Base-by-base conservation (phyloP, 2,113 vertebrate genomes). In the Callionymus lyra region DNA sequence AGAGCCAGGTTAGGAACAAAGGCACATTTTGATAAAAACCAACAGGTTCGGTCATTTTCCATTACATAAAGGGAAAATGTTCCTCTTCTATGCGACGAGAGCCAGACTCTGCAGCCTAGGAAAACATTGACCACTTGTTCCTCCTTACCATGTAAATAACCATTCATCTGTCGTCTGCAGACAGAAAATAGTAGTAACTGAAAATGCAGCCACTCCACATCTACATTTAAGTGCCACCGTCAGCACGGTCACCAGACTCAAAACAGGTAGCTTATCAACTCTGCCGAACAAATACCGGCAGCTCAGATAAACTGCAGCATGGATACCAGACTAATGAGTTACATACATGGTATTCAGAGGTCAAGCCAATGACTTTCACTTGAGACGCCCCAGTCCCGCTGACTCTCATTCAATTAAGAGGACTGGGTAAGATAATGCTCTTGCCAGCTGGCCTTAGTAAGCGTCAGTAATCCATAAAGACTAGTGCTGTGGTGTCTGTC, bases 291-390 rank as follows among this genome's bases (percentile, higher is more conserved):
- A 74, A 68, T 34, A 68, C 41, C 35, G 50, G 54, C 50, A 6
- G 51, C 51, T 31, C 6, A 72, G 67, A 71, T 68, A 68, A 69
- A 70, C 39, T 48, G 44, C 21, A 9, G 3, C 56, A 33, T 44
- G 60, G 66, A 72, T 63, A 70, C 63, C 68, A 61, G 53, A 46
- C 61, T 72, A 77, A 81, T 68, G 58, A 73, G 54, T 67, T 57
- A 61, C 61, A 68, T 54, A 48, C 58, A 15, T 47, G 52, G 44
- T 71, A 66, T 74, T 68, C 62, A 64, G 77, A 81, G 74, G 82
- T 77, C 76, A 82, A 61, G 65, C 57, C 58, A 65, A 79, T 64
- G 70, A 79, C 77, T 82, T 73, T 77, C 68, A 70, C 77, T 75
- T 13, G 51, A 68, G 66, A 73, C 63, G 31, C 45, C 50, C 57